These are phyloP conservation scores for Timandra comae DNA, from an alignment of 2,888 invertebrate genomes.

Conservation along the genomic window DNA sequence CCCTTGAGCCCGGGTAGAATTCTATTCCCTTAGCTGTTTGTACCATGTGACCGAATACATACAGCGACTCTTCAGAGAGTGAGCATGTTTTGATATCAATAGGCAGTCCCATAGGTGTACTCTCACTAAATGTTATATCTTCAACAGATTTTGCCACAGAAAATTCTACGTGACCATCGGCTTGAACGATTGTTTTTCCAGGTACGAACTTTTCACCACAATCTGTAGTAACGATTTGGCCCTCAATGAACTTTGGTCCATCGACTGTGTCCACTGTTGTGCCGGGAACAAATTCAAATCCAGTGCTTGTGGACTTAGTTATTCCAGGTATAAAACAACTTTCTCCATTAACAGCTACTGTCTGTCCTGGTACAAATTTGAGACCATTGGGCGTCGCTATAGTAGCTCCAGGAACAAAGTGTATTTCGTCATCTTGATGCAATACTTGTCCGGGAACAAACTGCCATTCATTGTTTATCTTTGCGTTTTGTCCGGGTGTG, in stretches of 20 bases:
- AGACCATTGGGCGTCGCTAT: conserved; percentile 78
- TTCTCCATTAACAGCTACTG: conserved; percentile 68
- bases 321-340: conserved; percentile 79
- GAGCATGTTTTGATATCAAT: conserved; percentile 75
- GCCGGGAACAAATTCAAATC: conserved; percentile 77
- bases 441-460: conserved; percentile 81
- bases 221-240: conserved; percentile 78
- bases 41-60: conserved; percentile 81
- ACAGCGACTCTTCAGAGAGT: conserved; percentile 68
- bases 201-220: conserved; percentile 79
- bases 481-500: conserved; percentile 79
- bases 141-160: conserved; percentile 75
- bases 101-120: conserved; percentile 73
- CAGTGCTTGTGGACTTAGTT: conserved; percentile 58
- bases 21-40: conserved; percentile 80
- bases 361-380: conserved; percentile 81
- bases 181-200: conserved; percentile 72
- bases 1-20: conserved; percentile 78
- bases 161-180: conserved; percentile 74
- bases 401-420: conserved; percentile 81
- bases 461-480: conserved; percentile 74
- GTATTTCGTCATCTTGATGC: conserved; percentile 71
- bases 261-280: conserved; percentile 78
- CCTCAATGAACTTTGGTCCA: conserved; percentile 80
- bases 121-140: conserved; percentile 75